Evolutionary conservation across 2,113 vertebrate species (phyloP), one percentile per base, ranked within the genome.

Genomic region (Tor tambroides): DNA sequence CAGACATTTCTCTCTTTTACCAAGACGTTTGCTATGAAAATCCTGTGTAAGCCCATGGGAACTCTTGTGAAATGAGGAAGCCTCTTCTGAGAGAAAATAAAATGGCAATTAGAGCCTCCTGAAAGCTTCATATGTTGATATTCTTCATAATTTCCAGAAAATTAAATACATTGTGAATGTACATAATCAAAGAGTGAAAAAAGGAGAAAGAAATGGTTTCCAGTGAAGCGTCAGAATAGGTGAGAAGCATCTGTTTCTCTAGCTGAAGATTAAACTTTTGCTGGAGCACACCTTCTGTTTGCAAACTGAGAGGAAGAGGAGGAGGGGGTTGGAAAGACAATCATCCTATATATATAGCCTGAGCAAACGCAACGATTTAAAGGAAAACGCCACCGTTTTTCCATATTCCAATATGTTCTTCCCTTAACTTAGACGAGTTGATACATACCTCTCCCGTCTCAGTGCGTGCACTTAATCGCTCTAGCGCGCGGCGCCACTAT

Each of bases 211-310:
- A 74, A 75, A 46, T 1, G 1, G 38, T 23, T 43, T 74, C 11
- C 71, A 74, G 38, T 5, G 11, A 74, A 74, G 46, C 0, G 43
- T 32, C 76, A 78, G 78, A 61, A 61, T 19, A 80, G 78, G 78
- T 61, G 54, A 80, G 54, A 35, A 59, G 54, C 51, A 61, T 80
- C 78, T 61, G 78, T 80, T 61, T 61, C 21, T 59, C 21, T 80
- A 14, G 49, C 77, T 35, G 49, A 80, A 59, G 54, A 59, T 14
- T 32, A 17, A 41, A 76, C 21, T 59, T 59, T 56, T 35, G 28
- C 28, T n/a, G 28, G 14, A 35, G 51, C 49, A 56, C 26, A 80
- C 77, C 77, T 80, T 56, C 46, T 59, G 77, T 80, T 59, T 49
- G 51, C 30, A 59, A 59, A 80, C 30, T 80, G 41, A 30, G 23